A percentile compares a stretch with the other conserved stretches of the same genome.
Evolutionary conservation across 2,797 vertebrate genomes (phyloP).

Genomic region (Australoheros facetus): DNA sequence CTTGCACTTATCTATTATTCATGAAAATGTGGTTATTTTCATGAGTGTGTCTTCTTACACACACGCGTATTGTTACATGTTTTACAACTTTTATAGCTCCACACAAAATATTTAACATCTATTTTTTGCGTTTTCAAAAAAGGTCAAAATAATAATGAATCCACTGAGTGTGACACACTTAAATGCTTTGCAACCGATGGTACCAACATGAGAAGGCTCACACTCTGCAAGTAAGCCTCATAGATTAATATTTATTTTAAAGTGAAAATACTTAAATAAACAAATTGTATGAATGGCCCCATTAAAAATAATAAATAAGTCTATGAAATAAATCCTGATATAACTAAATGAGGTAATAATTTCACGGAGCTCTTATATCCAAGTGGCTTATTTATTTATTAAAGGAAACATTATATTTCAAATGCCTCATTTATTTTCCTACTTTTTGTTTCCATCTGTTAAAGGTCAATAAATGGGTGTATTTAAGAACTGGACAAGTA

Average conservation of each 20-base stretch:
- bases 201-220: neutral
- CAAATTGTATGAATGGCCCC: neutral
- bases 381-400: neutral
- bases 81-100: too few relatives aligned
- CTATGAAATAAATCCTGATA: neutral
- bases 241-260: neutral
- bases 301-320: neutral
- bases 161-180: too few relatives aligned
- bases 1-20: neutral
- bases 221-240: neutral
- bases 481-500: neutral
- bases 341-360: neutral
- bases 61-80: neutral
- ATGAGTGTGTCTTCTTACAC: neutral
- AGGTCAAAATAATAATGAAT: too few relatives aligned
- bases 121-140: neutral
- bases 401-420: neutral
- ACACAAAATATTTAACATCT: neutral
- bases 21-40: neutral
- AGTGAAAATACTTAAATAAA: neutral
- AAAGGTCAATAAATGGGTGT: rapidly evolving
- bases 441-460: neutral
- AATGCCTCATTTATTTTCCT: neutral
- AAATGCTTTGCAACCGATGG: too few relatives aligned
- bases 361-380: neutral